Evolutionary conservation across 1,140 invertebrate genomes (phyloP), one percentile per base, ranked within the genome.

Genomic region (Notospermus geniculatus): DNA sequence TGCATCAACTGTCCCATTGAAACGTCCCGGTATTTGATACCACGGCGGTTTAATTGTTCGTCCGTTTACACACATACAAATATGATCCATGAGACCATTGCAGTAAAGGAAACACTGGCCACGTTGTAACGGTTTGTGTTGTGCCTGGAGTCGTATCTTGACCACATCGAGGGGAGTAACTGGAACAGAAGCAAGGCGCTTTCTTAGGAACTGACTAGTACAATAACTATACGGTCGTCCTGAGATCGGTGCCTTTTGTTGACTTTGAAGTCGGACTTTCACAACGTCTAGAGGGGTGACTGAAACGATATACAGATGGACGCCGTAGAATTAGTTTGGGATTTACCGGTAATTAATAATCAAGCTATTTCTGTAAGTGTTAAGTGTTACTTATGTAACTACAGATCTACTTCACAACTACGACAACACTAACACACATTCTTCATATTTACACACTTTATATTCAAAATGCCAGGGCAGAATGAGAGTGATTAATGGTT

Each of bases 131-230:
- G 87, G 86, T 70, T 93, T 92, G 70, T 93, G 89, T 80, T 98
- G 96, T 27, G 92, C 88, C 85, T 99, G 97, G 19, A 99, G 83
- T 32, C 97, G 86, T 65, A 97, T 97, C 85, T 99, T 99, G 0
- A 99, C 93, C 25, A 99, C 97, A 87, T 99, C 97, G 64, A 99
- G 81, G 0, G 97, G 97, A 4, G 97, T 99, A 72, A 99, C 95
- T 97, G 77, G 46, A 87, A 88, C 68, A 59, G 57, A 64, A 69
- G 57, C 62, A 54, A 36, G 32, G 32, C 32, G 32, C 5, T 36
- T 36, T 36, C 32, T 36, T 36, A 36, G 19, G 15, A 19, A 9
- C 17, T 22, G 36, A 7, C 19, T n/a, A 43, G 13, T 57, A 23
- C 19, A 36, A 36, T 27, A 36, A 57, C 19, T 28, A 41, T 36